phyloP scores from a whole-genome alignment of 64 coral and sea anemone genomes.

The Stichodactyla mertensii region DNA sequence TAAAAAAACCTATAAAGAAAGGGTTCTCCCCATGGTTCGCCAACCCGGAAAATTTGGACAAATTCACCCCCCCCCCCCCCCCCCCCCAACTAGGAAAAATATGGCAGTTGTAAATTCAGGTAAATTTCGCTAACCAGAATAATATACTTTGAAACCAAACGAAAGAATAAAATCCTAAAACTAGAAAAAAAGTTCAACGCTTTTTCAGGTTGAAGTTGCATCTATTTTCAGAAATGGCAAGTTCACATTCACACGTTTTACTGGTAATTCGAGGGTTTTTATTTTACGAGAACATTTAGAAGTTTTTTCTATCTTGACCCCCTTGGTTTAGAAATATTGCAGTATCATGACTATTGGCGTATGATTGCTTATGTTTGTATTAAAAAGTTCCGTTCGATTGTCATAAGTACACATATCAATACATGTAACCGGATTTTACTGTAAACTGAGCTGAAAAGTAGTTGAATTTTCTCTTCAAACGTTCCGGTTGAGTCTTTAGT shows the following conservation, averaged over 20 bases:
- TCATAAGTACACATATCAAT: background rate
- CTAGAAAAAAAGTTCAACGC: no score
- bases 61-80: no score
- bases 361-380: background rate
- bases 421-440: background rate
- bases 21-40: no score
- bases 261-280: background rate
- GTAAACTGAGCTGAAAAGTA: background rate
- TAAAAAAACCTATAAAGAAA: no score
- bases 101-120: no score
- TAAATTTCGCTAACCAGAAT: no score
- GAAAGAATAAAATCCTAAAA: no score
- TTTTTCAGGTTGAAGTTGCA: no score
- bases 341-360: background rate
- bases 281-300: background rate
- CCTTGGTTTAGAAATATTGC: background rate
- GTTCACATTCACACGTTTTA: background rate
- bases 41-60: no score
- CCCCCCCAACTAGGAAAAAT: no score
- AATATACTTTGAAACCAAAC: no score
- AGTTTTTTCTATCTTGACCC: background rate
- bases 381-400: background rate
- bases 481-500: background rate
- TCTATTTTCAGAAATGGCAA: no score
- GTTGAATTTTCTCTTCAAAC: constrained; percentile 1